These are phyloP conservation scores for Hedya salicella DNA, from an alignment of 2,888 invertebrate genomes.

Conservation along the genomic window DNA sequence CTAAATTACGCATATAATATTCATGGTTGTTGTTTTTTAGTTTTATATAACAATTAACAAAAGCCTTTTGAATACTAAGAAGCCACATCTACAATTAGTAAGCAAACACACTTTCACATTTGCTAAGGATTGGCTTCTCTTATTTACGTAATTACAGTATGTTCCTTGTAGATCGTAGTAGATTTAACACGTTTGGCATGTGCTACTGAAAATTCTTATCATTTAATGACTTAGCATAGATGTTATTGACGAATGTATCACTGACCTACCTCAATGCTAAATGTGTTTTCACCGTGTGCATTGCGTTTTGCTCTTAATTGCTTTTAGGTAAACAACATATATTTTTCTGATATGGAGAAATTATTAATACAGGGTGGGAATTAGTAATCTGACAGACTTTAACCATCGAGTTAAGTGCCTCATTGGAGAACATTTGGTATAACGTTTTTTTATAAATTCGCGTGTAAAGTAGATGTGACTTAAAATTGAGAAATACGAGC, in stretches of 20 bases:
- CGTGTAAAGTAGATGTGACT: no score
- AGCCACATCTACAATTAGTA: constrained; percentile 15
- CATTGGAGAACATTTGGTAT: no score
- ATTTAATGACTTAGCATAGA: not conserved
- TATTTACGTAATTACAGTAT: constrained; percentile 10
- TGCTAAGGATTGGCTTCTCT: constrained; percentile 12
- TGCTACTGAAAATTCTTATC: not conserved
- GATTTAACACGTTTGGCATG: not conserved
- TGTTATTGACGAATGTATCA: not conserved
- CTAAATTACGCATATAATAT: no score
- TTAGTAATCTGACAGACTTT: no score
- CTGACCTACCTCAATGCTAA: constrained; percentile 14
- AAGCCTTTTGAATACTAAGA: constrained; percentile 26
- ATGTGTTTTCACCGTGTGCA: not conserved
- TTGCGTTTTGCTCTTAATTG: no score
- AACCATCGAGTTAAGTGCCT: no score
- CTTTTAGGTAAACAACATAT: no score
- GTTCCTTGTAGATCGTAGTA: not conserved
- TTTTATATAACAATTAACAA: constrained; percentile 34
- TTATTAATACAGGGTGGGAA: no score
- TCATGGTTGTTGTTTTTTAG: no score
- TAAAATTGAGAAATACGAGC: no score
- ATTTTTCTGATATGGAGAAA: no score
- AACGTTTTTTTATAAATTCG: no score
- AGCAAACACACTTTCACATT: constrained; percentile 38